Evolutionary conservation across 2,888 invertebrate genomes (phyloP), one percentile per base, ranked within the genome.

Genomic region (Xestobium rufovillosum): DNA sequence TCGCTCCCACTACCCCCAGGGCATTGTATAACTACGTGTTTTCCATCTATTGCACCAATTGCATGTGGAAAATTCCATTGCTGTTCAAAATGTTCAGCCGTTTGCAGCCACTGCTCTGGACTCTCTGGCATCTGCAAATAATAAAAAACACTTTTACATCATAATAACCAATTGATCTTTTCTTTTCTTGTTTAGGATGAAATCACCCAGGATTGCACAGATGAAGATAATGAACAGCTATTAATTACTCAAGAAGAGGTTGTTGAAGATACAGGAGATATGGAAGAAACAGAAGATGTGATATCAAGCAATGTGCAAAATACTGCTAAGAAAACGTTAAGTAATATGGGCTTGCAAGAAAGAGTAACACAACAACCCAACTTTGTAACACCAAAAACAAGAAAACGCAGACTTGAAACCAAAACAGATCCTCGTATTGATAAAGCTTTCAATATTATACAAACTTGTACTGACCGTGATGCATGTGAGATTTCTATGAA

Each of bases 401-500:
- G 28, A 28, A 28, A 14, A 28, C n/a, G 10, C 4, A 35, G 28
- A 35, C 14, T 35, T 16, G 16, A 35, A 14, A 11, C 12, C 14
- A 27, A 28, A 17, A 3, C 3, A 2, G 35, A 35, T 35, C 35
- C 35, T 28, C 35, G 35, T 28, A 35, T 35, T 28, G 6, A 16
- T 10, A 14, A 12, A 28, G 28, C 28, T 15, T 14, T 28, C 26
- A 28, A 26, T 3, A 2, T 29, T 35, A 2, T 29, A 2, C 8
- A 23, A 23, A n/a, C 8, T 8, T 23, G 23, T 23, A n/a, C 10
- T 9, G 26, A 23, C 32, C 15, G n/a, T 14, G 43, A 37, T 34
- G 26, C 3, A 19, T 41, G 27, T 15, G 33, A 33, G 19, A 35
- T 39, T 11, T 50, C 47, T 8, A 38, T 32, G 19, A 51, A 51